Conservation (phyloP, 2,797 vertebrate species). For the Sebastes goodei region DNA sequence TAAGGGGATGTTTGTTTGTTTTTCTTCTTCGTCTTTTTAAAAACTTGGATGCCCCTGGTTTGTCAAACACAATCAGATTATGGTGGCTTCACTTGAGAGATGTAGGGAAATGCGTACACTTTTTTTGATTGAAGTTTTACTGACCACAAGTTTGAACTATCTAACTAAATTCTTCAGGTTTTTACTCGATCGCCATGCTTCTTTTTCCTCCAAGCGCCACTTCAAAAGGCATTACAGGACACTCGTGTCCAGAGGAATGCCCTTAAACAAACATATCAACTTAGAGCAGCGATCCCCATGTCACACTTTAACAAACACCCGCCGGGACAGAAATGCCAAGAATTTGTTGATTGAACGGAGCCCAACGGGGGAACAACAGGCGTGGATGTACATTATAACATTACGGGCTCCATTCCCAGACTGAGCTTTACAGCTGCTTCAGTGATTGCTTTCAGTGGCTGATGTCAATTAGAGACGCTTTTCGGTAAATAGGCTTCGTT, state of each 20-base stretch:
- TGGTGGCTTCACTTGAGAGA: slow-evolving; percentile 32
- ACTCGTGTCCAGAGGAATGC: slow-evolving; percentile 50
- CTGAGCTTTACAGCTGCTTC: slow-evolving; percentile 50
- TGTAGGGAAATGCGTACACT: slow-evolving; percentile 1
- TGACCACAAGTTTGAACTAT: slow-evolving; percentile 25
- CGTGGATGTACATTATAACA: slow-evolving; percentile 45
- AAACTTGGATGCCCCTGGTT: slow-evolving; percentile 52
- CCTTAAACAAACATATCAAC: slow-evolving; percentile 61
- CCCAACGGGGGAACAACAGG: slow-evolving; percentile 26
- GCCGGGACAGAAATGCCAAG: slow-evolving; percentile 52
- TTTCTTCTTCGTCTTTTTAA: slow-evolving; percentile 40
- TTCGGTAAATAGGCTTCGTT: slow-evolving; percentile 56
- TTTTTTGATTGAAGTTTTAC: slow-evolving; percentile 18
- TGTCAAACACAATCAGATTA: slow-evolving; percentile 65
- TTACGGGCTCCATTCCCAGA: slow-evolving; percentile 44
- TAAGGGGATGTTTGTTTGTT: slow-evolving; percentile 42
- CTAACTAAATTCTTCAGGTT: slow-evolving; percentile 3
- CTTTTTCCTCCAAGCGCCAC: neutral
- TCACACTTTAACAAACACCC: slow-evolving; percentile 63
- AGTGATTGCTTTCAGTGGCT: slow-evolving; percentile 60
- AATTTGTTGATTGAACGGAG: slow-evolving; percentile 56
- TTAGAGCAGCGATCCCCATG: slow-evolving; percentile 46
- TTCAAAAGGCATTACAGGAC: slow-evolving; percentile 36
- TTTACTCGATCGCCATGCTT: neutral
- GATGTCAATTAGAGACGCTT: slow-evolving; percentile 63